Evolutionary conservation across 2,888 invertebrate species (phyloP).

Genomic region (Aporophyla lueneburgensis): DNA sequence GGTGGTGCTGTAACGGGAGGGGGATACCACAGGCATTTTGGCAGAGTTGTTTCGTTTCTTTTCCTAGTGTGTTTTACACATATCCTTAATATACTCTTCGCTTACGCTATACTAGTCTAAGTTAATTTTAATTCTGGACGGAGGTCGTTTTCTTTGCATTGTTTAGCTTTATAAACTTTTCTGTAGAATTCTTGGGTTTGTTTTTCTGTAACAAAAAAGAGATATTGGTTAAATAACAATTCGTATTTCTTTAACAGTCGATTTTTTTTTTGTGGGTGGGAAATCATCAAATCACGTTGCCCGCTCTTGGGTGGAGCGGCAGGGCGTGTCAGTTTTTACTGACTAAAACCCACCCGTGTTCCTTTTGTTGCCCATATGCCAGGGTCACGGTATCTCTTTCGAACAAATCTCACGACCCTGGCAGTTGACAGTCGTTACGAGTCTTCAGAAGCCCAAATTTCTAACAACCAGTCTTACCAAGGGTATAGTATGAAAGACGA

Average conservation of each 20-base stretch:
- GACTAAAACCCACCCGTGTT: too few relatives aligned
- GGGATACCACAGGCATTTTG: slow-evolving; percentile 91
- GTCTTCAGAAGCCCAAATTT: too few relatives aligned
- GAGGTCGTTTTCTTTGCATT: slow-evolving; percentile 83
- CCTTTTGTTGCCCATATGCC: too few relatives aligned
- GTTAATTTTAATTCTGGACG: slow-evolving; percentile 80
- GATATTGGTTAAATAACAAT: neutral
- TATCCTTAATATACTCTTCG: slow-evolving; percentile 59
- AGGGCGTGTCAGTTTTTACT: too few relatives aligned
- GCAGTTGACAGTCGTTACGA: too few relatives aligned
- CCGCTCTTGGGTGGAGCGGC: too few relatives aligned
- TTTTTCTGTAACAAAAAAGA: slow-evolving; percentile 79
- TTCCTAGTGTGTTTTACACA: slow-evolving; percentile 51
- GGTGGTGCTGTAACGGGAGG: slow-evolving; percentile 86
- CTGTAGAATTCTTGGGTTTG: slow-evolving; percentile 45
- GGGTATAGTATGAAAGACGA: neutral
- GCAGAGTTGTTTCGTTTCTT: slow-evolving; percentile 7
- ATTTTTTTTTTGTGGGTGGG: too few relatives aligned
- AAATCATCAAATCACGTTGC: too few relatives aligned
- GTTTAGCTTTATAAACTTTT: slow-evolving; percentile 68
- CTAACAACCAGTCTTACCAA: too few relatives aligned
- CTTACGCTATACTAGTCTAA: slow-evolving; percentile 59
- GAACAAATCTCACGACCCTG: too few relatives aligned
- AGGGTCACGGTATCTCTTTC: too few relatives aligned
- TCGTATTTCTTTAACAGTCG: too few relatives aligned